These are phyloP conservation scores for Buathra laborator DNA, from an alignment of 2,888 invertebrate species.

Conservation along the genomic window DNA sequence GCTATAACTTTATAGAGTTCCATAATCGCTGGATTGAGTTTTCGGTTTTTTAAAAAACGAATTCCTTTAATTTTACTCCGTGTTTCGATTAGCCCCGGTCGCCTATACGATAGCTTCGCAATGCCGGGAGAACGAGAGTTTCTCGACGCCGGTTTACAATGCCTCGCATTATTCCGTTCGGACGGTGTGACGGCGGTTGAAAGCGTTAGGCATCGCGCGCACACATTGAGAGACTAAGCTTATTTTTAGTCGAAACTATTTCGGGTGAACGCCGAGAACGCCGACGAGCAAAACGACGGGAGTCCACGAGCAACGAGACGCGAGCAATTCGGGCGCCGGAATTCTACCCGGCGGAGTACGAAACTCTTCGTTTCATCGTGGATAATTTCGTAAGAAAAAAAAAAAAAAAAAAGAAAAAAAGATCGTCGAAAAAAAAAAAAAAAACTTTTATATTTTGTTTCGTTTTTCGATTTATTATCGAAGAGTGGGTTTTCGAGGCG, in stretches of 20 bases:
- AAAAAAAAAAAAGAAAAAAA: not conserved
- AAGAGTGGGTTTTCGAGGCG: not conserved
- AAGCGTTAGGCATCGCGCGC: conserved; percentile 27
- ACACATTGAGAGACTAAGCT: conserved; percentile 44
- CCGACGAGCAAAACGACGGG: conserved; percentile 40
- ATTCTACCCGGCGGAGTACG: conserved; percentile 43
- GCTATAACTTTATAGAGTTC: too few relatives aligned
- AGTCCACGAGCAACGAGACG: conserved; percentile 7
- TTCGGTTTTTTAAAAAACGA: too few relatives aligned
- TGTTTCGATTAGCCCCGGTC: too few relatives aligned
- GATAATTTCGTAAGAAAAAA: conserved; percentile 20
- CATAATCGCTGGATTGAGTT: too few relatives aligned
- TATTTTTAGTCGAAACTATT: conserved; percentile 72
- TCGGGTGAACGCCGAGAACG: conserved; percentile 61
- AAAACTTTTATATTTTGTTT: not conserved
- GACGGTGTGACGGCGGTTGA: conserved; percentile 77
- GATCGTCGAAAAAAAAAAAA: not conserved
- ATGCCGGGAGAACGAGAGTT: conserved; percentile 11
- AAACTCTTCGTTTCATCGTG: conserved; percentile 27
- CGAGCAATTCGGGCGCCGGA: conserved; percentile 45
- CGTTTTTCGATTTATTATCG: not conserved
- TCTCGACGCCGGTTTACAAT: conserved; percentile 71
- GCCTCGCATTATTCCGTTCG: conserved; percentile 78
- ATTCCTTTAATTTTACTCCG: too few relatives aligned
- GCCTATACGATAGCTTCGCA: not conserved